These are phyloP conservation scores for Trachythela sp. DNA, from an alignment of 64 coral and sea anemone genomes.

Conservation along the genomic window DNA sequence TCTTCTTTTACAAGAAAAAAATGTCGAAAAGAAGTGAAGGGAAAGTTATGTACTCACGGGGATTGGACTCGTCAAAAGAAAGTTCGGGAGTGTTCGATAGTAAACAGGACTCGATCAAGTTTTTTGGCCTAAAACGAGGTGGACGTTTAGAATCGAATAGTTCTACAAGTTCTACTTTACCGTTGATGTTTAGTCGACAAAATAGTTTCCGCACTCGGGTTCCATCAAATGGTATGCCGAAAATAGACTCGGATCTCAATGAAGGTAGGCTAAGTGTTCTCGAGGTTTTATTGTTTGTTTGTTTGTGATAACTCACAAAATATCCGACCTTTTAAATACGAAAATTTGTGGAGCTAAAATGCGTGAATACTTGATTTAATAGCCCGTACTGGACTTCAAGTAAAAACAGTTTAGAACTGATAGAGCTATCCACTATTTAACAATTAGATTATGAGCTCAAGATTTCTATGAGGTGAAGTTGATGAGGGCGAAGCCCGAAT, in stretches of 20 bases:
- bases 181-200: constrained; percentile 71
- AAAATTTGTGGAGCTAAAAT: too few relatives aligned
- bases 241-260: constrained; percentile 82
- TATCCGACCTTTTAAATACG: too few relatives aligned
- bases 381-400: too few relatives aligned
- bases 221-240: constrained; percentile 64
- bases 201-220: constrained; percentile 85
- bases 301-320: too few relatives aligned
- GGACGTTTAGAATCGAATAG: constrained; percentile 70
- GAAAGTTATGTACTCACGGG: background rate
- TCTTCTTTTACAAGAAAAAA: background rate
- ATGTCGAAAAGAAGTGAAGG: background rate
- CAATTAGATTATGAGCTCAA: too few relatives aligned
- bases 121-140: background rate
- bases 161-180: constrained; percentile 68
- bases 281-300: too few relatives aligned
- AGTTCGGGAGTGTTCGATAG: constrained; percentile 31
- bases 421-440: too few relatives aligned
- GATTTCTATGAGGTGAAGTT: too few relatives aligned
- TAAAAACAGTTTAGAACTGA: too few relatives aligned
- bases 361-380: too few relatives aligned
- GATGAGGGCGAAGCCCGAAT: too few relatives aligned
- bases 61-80: background rate
- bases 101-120: constrained; percentile 30
- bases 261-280: constrained; percentile 56